Base-by-base conservation (phyloP, 2,888 invertebrate genomes). In the Drosophila subquinaria region DNA sequence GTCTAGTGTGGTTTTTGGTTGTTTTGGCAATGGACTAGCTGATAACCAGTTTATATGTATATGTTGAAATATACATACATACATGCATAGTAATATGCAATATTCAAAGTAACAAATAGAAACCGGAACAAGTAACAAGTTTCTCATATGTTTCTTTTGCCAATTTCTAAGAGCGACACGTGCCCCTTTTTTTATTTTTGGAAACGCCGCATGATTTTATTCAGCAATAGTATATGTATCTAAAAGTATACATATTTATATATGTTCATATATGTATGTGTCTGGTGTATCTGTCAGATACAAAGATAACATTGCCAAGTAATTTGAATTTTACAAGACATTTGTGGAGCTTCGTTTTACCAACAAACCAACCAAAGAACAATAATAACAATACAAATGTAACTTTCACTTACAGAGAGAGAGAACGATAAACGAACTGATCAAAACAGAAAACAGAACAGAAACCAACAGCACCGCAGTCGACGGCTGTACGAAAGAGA, bases 341-440 rank as follows among this genome's bases (percentile, higher is more conserved):
- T 65, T 81, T 78, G 52, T 70, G 42, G 42, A 61, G 83, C 83
- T 85, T 48, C 27, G 23, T 8, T 36, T 13, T 56, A 35, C 6
- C 33, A 43, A 17, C 17, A 35, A 17, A 40, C n/a, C 20, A 53
- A 27, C 55, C 50, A 35, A 60, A 11, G 10, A 50, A 23, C 40
- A 65, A 63, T 23, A 50, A 33, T 8, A 68, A 57, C 23, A 69
- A 55, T 38, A 68, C 59, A 40, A 43, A 66, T 48, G 67, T 40
- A 69, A 83, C 78, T 84, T 80, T 83, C 83, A 86, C 84, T 84
- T 84, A 84, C 84, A 76, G 50, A 9, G 35, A 42, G 36, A 59
- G 36, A 59, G 43, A 65, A 59, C 64, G 69, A 72, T 65, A 69
- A 75, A 77, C 48, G 63, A 38, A 68, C 68, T 70, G 83, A 82